Percentiles rank a stretch among this genome's conserved stretches.
Evolutionary conservation across 2,888 invertebrate genomes (phyloP).

Genomic region (Druceiella hillmani): DNA sequence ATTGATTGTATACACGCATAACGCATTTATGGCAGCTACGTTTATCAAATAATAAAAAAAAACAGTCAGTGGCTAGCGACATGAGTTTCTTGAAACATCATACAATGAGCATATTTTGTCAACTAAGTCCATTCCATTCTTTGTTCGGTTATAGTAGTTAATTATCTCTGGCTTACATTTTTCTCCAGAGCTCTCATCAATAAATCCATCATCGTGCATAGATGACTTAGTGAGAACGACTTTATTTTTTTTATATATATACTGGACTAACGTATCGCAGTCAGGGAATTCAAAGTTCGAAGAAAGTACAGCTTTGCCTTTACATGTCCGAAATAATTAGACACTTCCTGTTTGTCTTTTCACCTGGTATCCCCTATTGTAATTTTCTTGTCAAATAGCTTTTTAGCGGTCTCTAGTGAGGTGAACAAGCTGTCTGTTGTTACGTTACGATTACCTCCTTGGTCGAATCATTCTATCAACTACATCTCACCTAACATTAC

Average conservation of each 20-base stretch:
- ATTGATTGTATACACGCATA: slow-evolving; percentile 17
- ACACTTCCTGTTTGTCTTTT: slow-evolving; percentile 18
- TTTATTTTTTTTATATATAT: too few species aligned
- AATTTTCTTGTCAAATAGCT: slow-evolving; percentile 16
- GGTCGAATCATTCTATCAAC: slow-evolving; percentile 15
- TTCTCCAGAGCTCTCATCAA: too few species aligned
- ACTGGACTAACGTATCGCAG: slow-evolving; percentile 19
- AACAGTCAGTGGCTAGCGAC: slow-evolving; percentile 18
- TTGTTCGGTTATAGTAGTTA: slow-evolving; percentile 13
- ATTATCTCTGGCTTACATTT: too few species aligned
- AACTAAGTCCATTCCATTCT: slow-evolving; percentile 13
- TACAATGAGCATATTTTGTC: slow-evolving; percentile 15
- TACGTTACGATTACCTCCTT: slow-evolving; percentile 20
- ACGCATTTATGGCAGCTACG: slow-evolving; percentile 18
- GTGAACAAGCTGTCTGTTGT: slow-evolving; percentile 19
- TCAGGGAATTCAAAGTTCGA: slow-evolving; percentile 17
- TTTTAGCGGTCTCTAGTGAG: slow-evolving; percentile 13
- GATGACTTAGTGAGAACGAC: too few species aligned
- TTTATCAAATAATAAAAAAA: slow-evolving; percentile 18
- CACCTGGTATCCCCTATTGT: slow-evolving; percentile 13
- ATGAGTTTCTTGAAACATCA: slow-evolving; percentile 19
- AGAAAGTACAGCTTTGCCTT: slow-evolving; percentile 10
- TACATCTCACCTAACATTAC: slow-evolving; percentile 15
- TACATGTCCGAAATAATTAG: slow-evolving; percentile 14
- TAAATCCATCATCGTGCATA: too few species aligned